Evolutionary conservation across 2,113 vertebrate species (phyloP), one percentile per base, ranked within the genome.

Genomic region (Clarias batrachus): DNA sequence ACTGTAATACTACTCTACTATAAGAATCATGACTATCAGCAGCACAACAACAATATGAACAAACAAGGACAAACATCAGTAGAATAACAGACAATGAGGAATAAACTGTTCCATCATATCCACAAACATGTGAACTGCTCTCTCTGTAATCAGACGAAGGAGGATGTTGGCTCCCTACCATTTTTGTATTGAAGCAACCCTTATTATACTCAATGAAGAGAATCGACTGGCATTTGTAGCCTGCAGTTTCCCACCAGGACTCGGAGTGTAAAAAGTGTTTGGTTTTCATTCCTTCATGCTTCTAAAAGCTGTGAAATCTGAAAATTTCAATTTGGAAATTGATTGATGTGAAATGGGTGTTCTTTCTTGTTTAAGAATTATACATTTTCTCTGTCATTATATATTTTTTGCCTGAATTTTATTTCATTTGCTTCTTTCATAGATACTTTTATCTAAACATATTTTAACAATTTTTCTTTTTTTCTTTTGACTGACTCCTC

Each of bases 291-390:
- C 25, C 3, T 52, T 0, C 9, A 52, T 65, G 1, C 68, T 85
- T 82, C 13, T 65, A 56, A n/a, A 66, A 63, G 25, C 14, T 41
- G 7, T 68, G 71, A 37, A 86, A 88, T 54, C 59, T 76, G 76
- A 6, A 48, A 6, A 5, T 48, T 48, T 5, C 4, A 48, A 48
- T 48, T 5, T 48, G 41, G 41, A 48, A 48, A 48, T 48, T 48
- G 41, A 41, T 41, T 5, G 37, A 48, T 48, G 41, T 48, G 5
- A 48, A 48, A 5, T 48, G 41, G 41, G 41, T 48, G 13, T n/a
- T 54, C n/a, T 77, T 54, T 77, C 10, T 12, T 4, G 5, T 23
- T 74, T 10, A 1, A 33, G 9, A 19, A 48, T 48, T 25, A 48
- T 6, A 3, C 41, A 74, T 52, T 74, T 73, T 52, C 16, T 41